A percentile compares a stretch with the other conserved stretches of the same genome.
Conservation (phyloP, 2,888 invertebrate genomes). For the Melieria picta region DNA sequence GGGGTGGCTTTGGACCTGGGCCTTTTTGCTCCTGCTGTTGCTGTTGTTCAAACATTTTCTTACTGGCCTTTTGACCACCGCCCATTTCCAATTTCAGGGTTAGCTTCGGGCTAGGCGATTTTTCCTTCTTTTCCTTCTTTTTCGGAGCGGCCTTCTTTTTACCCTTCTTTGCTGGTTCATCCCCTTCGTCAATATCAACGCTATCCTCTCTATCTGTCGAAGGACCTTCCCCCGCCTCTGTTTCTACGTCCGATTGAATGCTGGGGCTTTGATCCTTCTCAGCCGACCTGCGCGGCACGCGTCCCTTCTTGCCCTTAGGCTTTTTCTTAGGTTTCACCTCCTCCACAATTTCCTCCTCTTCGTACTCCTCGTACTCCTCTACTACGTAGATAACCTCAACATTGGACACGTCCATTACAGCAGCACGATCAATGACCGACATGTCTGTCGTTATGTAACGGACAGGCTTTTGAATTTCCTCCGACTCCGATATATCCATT, state of each 20-base stretch:
- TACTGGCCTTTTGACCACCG: constrained; percentile 61
- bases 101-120: constrained; percentile 62
- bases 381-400: constrained; percentile 67
- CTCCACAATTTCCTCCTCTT: constrained; percentile 59
- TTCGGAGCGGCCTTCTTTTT: constrained; percentile 60
- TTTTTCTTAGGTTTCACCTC: constrained; percentile 62
- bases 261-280: constrained; percentile 53
- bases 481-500: constrained; percentile 65
- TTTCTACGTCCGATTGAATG: constrained; percentile 36
- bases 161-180: constrained; percentile 58
- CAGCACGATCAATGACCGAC: constrained; percentile 66
- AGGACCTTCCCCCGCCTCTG: constrained; percentile 45
- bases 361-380: constrained; percentile 64
- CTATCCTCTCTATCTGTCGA: constrained; percentile 59
- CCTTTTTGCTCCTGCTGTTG: constrained; percentile 43
- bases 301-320: constrained; percentile 50
- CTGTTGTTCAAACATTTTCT: constrained; percentile 63
- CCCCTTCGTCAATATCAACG: constrained; percentile 52
- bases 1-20: constrained; percentile 61
- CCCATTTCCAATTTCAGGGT: constrained; percentile 63
- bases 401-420: constrained; percentile 67
- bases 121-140: constrained; percentile 63
- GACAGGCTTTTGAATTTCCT: constrained; percentile 61
- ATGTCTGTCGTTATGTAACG: constrained; percentile 66
- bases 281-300: constrained; percentile 52